phyloP scores from a whole-genome alignment of 2,113 vertebrate species.

The Apodemus sylvaticus region DNA sequence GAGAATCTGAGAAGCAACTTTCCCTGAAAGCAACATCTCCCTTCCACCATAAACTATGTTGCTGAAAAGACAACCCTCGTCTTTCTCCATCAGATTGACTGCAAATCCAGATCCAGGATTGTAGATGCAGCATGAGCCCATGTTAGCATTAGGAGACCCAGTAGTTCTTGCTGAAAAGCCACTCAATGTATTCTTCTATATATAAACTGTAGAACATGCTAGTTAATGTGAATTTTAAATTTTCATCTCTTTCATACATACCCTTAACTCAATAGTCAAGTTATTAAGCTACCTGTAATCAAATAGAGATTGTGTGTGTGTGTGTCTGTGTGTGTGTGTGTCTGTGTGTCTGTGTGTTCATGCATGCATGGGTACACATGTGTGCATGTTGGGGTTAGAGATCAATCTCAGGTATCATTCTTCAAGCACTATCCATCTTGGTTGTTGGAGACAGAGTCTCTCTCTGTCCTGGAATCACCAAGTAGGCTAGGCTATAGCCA shows the following conservation, averaged over 20 bases:
- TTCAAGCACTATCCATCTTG: not conserved
- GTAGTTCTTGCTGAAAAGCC: not conserved
- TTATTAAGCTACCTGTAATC: constrained; percentile 37
- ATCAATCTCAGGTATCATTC: not conserved
- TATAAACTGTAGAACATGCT: not conserved
- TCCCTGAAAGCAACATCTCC: not conserved
- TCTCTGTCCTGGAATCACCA: not conserved
- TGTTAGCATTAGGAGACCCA: not conserved
- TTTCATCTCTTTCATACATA: not conserved
- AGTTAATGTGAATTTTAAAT: constrained; percentile 3
- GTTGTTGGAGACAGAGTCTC: not conserved
- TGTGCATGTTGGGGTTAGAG: not conserved
- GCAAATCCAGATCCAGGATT: not conserved
- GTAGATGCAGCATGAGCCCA: not conserved
- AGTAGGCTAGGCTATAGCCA: no score
- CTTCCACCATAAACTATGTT: not conserved
- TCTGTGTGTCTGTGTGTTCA: not conserved
- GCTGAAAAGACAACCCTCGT: not conserved
- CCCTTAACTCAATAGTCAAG: not conserved
- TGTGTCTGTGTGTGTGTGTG: not conserved
- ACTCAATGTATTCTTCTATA: not conserved
- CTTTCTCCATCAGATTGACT: not conserved
- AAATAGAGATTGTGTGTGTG: not conserved
- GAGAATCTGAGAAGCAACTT: not conserved
- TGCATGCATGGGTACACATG: not conserved